phyloP scores from a whole-genome alignment of 1,140 invertebrate species.

The Heterodera carotae region DNA sequence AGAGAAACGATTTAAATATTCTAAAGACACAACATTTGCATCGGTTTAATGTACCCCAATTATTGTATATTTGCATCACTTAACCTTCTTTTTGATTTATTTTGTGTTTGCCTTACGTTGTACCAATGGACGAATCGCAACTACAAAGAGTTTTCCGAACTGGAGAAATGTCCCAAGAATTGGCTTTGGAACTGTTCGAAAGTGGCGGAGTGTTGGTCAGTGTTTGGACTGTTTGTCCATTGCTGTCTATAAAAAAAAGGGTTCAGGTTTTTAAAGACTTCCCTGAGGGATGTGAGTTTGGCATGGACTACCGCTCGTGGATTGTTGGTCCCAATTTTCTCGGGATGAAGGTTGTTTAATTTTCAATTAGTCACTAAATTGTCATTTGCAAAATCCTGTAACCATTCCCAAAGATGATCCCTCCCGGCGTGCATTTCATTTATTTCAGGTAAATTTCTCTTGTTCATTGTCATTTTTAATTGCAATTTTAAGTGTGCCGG shows the following conservation, averaged over 20 bases:
- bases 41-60: too few species aligned
- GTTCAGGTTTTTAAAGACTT: conserved; percentile 75
- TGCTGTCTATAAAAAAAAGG: too few species aligned
- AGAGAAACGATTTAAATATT: too few species aligned
- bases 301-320: conserved; percentile 94
- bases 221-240: too few species aligned
- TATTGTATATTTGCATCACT: too few species aligned
- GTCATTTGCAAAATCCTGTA: neutral
- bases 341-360: conserved; percentile 76
- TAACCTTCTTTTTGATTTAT: too few species aligned
- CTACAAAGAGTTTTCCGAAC: conserved; percentile 15
- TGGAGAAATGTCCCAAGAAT: conserved; percentile 76
- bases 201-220: conserved; percentile 74
- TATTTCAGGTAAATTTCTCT: conserved; percentile 67
- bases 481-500: conserved; percentile 72
- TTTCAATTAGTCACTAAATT: too few species aligned
- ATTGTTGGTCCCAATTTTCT: conserved; percentile 86
- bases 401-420: conserved; percentile 80
- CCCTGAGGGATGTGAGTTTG: conserved; percentile 84
- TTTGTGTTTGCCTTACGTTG: neutral
- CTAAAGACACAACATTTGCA: too few species aligned
- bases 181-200: conserved; percentile 76
- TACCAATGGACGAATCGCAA: neutral
- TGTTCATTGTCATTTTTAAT: neutral
- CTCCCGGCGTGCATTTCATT: conserved; percentile 90